Base-by-base conservation (phyloP, 2,888 invertebrate genomes). In the Tipula confusa region DNA sequence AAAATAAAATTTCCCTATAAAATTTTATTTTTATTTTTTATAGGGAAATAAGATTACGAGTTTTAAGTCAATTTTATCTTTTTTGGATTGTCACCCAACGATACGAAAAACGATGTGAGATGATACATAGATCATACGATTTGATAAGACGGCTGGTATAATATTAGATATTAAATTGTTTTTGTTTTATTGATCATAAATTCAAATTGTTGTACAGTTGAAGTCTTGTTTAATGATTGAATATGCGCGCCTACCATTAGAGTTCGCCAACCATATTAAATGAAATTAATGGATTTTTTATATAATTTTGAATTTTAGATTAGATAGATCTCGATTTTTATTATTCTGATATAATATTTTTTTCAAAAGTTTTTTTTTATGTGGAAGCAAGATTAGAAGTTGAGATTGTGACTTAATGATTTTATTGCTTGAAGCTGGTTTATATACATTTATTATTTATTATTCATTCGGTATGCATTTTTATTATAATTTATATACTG, bases 371-470 rank as follows among this genome's bases (percentile, higher is more conserved):
- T 64, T 64, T 43, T 15, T 43, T 43, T 1, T 64, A 64, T 24
- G 24, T 24, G 24, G 64, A 64, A 64, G 64, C 11, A 24, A 64
- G 64, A 64, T 64, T 64, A 64, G 64, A 64, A 6, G 64, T 64
- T 64, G 64, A 64, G 18, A 64, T 64, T 64, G 18, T 64, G 64
- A 64, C 64, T 64, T 64, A 64, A 64, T 64, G 64, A 64, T 64
- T 64, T 64, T 64, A 64, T 64, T 64, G 64, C 64, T 64, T 24
- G 9, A 64, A 64, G 64, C 24, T 64, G 24, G 18, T 64, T 64
- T 64, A 64, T 64, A 9, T 43, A 15, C 43, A 43, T 15, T n/a
- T n/a, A n/a, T n/a, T n/a, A n/a, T n/a, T n/a, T n/a, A 43, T 43
- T 43, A 43, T 64, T 64, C 64, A 64, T 24, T 64, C 64, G 24